A percentile compares a stretch with the other conserved stretches of the same genome.
Evolutionary conservation across 2,113 vertebrate genomes (phyloP).

Genomic region (Neofelis nebulosa): DNA sequence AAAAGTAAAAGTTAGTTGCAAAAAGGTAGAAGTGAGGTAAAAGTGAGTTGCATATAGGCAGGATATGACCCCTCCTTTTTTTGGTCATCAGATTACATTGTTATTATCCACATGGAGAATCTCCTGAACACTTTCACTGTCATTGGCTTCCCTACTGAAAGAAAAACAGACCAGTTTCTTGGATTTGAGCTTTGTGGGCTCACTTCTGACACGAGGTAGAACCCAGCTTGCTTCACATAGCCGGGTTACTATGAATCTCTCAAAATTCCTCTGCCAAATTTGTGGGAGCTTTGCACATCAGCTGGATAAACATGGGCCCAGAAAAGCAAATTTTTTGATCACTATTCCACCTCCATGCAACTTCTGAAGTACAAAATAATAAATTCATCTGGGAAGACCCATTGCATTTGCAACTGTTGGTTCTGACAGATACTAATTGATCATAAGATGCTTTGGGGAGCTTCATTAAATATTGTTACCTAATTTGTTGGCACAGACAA

Average conservation of each 20-base stretch:
- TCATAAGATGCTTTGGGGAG: not conserved
- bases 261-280: not conserved
- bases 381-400: not conserved
- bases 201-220: not conserved
- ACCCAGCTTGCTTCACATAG: not conserved
- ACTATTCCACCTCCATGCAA: not conserved
- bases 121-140: not conserved
- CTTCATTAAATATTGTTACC: conserved; percentile 61
- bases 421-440: not conserved
- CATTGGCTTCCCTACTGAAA: not conserved
- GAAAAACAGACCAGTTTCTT: not conserved
- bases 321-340: not conserved
- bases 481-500: conserved; percentile 68
- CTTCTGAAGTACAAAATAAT: not conserved
- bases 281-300: not conserved
- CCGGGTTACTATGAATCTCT: not conserved
- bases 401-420: not conserved
- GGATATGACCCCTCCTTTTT: not conserved
- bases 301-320: not conserved
- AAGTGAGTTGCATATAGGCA: not conserved
- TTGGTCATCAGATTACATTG: not conserved
- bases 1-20: not conserved
- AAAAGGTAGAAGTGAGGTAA: not conserved
- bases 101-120: not conserved
- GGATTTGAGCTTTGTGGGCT: not conserved